These are phyloP conservation scores for Pediacus dermestoides DNA, from an alignment of 2,888 invertebrate genomes.

Conservation along the genomic window DNA sequence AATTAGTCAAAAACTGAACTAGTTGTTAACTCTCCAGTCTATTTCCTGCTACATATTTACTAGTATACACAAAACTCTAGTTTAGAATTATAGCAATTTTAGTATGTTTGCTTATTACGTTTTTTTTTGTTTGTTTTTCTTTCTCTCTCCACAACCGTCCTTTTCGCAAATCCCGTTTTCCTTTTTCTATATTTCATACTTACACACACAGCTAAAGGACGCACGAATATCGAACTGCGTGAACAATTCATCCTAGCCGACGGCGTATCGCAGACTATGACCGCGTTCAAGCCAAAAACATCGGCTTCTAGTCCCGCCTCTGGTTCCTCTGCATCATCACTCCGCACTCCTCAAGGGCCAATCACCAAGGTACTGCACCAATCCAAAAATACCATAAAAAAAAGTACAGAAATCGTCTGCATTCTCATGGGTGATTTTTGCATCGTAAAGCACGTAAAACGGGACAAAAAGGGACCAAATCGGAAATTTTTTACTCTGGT, in stretches of 20 bases:
- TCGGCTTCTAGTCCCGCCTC: slow-evolving; percentile 71
- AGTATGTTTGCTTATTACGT: slow-evolving; percentile 42
- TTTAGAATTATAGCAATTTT: too few species aligned
- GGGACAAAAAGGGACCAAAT: too few species aligned
- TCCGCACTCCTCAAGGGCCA: slow-evolving; percentile 76
- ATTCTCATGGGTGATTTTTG: too few species aligned
- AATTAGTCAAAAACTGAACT: too few species aligned
- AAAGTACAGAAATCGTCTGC: too few species aligned
- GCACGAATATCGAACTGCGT: slow-evolving; percentile 98
- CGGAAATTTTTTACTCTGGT: too few species aligned
- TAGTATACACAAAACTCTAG: too few species aligned
- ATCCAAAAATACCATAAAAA: too few species aligned
- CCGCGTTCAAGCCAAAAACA: slow-evolving; percentile 94
- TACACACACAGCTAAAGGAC: slow-evolving; percentile 83
- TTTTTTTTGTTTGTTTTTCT: slow-evolving; percentile 41
- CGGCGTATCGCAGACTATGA: slow-evolving; percentile 98
- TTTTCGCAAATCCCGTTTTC: slow-evolving; percentile 14
- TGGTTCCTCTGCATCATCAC: slow-evolving; percentile 53
- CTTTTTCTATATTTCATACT: slow-evolving; percentile 10
- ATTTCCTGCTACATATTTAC: slow-evolving; percentile 3
- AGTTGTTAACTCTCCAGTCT: slow-evolving; percentile 2
- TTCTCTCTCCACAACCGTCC: slow-evolving; percentile 20
- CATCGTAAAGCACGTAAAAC: too few species aligned
- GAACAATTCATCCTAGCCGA: slow-evolving; percentile 99
- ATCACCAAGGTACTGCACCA: slow-evolving; percentile 86